Evolutionary conservation across 2,888 invertebrate species (phyloP).

Genomic region (Teinopalpus imperialis): DNA sequence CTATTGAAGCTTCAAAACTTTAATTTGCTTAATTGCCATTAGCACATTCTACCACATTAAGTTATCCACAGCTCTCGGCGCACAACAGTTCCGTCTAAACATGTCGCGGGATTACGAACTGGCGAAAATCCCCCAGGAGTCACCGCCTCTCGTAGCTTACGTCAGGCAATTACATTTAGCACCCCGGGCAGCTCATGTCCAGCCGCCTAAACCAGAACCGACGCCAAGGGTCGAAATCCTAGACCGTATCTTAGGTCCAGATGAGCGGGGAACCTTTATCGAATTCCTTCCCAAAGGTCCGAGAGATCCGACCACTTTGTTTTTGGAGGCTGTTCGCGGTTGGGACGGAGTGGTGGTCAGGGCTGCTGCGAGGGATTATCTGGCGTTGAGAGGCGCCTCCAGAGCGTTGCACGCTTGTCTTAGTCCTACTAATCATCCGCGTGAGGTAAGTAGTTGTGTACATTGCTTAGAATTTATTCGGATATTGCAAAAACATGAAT

Average conservation of each 20-base stretch:
- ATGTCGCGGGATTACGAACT: slow-evolving; percentile 91
- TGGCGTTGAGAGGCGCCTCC: slow-evolving; percentile 78
- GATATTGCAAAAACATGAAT: too few relatives aligned
- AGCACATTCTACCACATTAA: too few relatives aligned
- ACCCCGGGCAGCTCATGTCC: slow-evolving; percentile 53
- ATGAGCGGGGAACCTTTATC: slow-evolving; percentile 88
- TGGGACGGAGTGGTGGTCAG: slow-evolving; percentile 91
- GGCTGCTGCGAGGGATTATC: slow-evolving; percentile 89
- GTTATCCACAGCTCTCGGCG: slow-evolving; percentile 83
- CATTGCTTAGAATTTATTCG: too few relatives aligned
- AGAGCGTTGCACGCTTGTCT: slow-evolving; percentile 88
- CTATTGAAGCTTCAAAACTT: too few relatives aligned
- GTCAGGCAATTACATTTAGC: slow-evolving; percentile 87
- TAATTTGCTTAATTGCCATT: too few relatives aligned
- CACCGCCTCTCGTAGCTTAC: slow-evolving; percentile 87
- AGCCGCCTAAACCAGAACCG: slow-evolving; percentile 49
- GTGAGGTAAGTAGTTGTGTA: slow-evolving; percentile 87
- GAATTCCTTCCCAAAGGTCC: slow-evolving; percentile 84
- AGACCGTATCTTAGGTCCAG: slow-evolving; percentile 36
- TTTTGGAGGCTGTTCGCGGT: slow-evolving; percentile 85
- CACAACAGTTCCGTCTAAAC: slow-evolving; percentile 90
- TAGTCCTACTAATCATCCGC: slow-evolving; percentile 88
- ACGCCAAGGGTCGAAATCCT: slow-evolving; percentile 68
- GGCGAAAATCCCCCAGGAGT: slow-evolving; percentile 87
- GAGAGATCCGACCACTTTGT: slow-evolving; percentile 85